A percentile compares a stretch with the other conserved stretches of the same genome.
These are phyloP conservation scores for Cosmia trapezina DNA, from an alignment of 2,888 invertebrate genomes.

Conservation along the genomic window DNA sequence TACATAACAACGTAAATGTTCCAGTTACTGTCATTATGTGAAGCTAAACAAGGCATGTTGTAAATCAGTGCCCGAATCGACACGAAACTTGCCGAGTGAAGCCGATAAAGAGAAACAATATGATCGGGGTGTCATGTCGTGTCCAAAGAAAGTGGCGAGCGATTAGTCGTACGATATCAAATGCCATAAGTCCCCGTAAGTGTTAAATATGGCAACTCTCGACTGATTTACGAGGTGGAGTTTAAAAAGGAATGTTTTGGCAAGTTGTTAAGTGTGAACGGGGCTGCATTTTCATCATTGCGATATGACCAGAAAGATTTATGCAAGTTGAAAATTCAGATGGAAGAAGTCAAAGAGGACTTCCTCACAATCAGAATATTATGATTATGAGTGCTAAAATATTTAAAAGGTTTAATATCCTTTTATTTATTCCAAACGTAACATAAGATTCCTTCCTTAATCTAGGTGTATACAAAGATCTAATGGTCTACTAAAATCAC, in stretches of 20 bases:
- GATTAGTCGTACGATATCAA: slow-evolving; percentile 81
- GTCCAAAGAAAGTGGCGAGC: slow-evolving; percentile 63
- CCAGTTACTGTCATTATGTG: slow-evolving; percentile 46
- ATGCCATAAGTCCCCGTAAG: slow-evolving; percentile 77
- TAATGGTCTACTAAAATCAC: neutral
- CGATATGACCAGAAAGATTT: slow-evolving; percentile 50
- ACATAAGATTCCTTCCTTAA: neutral
- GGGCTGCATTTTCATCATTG: slow-evolving; percentile 30
- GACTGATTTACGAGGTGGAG: slow-evolving; percentile 67
- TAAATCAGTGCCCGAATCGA: slow-evolving; percentile 59
- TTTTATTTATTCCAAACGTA: neutral
- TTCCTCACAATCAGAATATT: neutral
- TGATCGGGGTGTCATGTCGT: slow-evolving; percentile 58
- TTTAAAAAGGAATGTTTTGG: slow-evolving; percentile 50
- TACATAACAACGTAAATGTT: slow-evolving; percentile 54
- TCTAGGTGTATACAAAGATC: neutral
- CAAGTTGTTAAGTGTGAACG: slow-evolving; percentile 24
- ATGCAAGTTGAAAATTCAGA: slow-evolving; percentile 4
- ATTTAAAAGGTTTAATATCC: neutral
- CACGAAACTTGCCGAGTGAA: slow-evolving; percentile 60
- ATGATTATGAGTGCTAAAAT: too few relatives aligned
- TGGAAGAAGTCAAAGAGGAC: neutral
- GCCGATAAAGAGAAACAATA: slow-evolving; percentile 64
- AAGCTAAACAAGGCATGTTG: slow-evolving; percentile 49
- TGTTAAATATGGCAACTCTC: slow-evolving; percentile 73